Base-by-base conservation (phyloP, 2,888 invertebrate species). In the Melangyna quadrimaculata region DNA sequence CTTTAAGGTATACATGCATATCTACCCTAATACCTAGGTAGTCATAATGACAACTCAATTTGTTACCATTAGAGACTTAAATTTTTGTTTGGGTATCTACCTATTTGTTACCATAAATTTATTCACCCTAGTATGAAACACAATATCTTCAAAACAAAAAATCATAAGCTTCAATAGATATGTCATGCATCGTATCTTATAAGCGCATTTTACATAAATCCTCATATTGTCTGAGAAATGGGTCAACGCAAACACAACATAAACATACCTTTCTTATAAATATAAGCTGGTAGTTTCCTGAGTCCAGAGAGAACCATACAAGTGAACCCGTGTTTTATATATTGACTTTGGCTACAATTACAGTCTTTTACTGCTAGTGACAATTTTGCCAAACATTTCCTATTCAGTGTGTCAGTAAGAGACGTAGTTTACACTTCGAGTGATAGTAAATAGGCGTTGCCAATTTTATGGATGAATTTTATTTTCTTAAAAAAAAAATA, bases 391-490 rank as follows among this genome's bases (percentile, higher is more conserved):
- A 55, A 35, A 17, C 53, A 53, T 61, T 55, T 53, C 10, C 10
- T 57, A 32, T 17, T 14, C 40, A 59, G 57, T 67, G 29, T 79
- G 51, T 69, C 61, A 75, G 57, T 53, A 37, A 19, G 19, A 19
- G 45, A 17, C 55, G n/a, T n/a, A 27, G 43, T 74, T 67, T 55
- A 59, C 55, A 55, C 70, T 63, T 63, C 24, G n/a, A 80, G 37
- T 75, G 48, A 37, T 55, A 63, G 55, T 57, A 75, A 51, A 55
- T 65, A 14, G 27, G 29, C 32, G 29, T 80, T 75, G 45, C 75
- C 70, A 80, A 80, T 57, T 74, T 69, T 61, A 51, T 53, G 29
- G 45, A 43, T 65, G 45, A 27, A 32, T 32, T 70, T 40, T 19
- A 7, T 22, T 59, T 22, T 37, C 12, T 37, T 59, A 1, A n/a